Base-by-base conservation (phyloP, 2,888 invertebrate species). In the Eupithecia subumbrata region DNA sequence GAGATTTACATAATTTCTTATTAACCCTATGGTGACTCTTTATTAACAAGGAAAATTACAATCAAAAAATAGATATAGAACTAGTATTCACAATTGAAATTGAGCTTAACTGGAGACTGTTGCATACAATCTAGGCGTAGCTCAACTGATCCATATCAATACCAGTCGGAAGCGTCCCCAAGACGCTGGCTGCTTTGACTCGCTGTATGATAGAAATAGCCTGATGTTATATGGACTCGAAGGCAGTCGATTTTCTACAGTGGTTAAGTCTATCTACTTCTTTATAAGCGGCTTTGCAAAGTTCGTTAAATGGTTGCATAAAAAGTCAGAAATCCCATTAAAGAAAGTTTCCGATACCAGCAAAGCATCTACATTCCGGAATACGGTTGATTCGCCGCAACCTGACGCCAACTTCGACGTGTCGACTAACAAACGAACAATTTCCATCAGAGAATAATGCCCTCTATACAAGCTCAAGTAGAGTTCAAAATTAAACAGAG, bases 331-430 rank as follows among this genome's bases (percentile, higher is more conserved):
- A 71, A 76, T 78, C 79, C 81, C 82, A 85, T 87, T 85, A 84
- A 86, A 85, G 83, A 84, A 81, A 82, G 82, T 83, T 84, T 71
- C 74, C 76, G 71, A 77, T 75, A 76, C 82, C 82, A 83, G 83
- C 79, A 81, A 72, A 72, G 60, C 83, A 87, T 88, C 84, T 86
- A 87, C 87, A 89, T 88, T 85, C 84, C 84, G 84, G 87, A 87
- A 89, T 86, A 88, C 86, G 86, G 86, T 87, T 84, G 82, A 88
- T 88, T 87, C 86, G 86, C 90, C 88, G 83, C 89, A 90, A 87
- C 86, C 88, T 88, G 88, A 86, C 88, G 86, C 82, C 82, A 89
- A 90, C 86, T 90, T 90, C 88, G 86, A 89, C 89, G 86, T 89
- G 87, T 88, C 88, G 86, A 85, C 88, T 86, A 86, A 86, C 88